Evolutionary conservation across 2,888 invertebrate genomes (phyloP), one percentile per base, ranked within the genome.

Genomic region (Ptilodon capucinus): DNA sequence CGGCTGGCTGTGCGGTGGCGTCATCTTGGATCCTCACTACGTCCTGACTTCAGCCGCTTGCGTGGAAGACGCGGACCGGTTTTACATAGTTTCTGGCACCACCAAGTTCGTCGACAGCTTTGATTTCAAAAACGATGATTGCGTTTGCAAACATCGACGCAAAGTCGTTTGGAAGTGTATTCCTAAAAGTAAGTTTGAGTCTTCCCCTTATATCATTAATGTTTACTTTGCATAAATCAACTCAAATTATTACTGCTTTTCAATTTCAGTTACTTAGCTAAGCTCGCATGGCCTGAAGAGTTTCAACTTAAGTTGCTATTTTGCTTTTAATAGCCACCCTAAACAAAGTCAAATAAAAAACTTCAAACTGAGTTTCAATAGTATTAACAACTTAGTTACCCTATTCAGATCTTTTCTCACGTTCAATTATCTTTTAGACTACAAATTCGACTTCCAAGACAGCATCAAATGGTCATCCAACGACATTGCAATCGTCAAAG

Each of bases 401-500:
- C 21, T 21, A 21, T 21, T 21, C 4, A 21, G 7, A 21, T 6
- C 21, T 7, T 4, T 21, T 21, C 21, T 39, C 8, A 25, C 30
- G 8, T 19, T 40, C 9, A 34, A 30, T 18, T 23, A 17, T 36
- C n/a, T 69, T 66, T 0, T 58, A 90, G 90, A 90, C 42, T 91
- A 91, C 69, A 90, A 89, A 59, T 91, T 90, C 54, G 90, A 90
- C 66, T 90, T 90, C 71, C 85, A 88, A 84, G 90, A 91, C 66
- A 90, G 88, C 48, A 80, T 87, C 45, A 90, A 89, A 57, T 91
- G 90, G 90, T 88, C 90, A 0, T 84, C 90, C 0, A 91, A 91
- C 57, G 90, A 91, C 40, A 91, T 91, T 36, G 90, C 90, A 0
- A 84, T 91, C 25, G 86, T 91, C 0, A 88, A 85, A 74, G 90